Percentiles rank a stretch among this genome's conserved stretches.
Evolutionary conservation across 2,797 vertebrate species (phyloP).

Genomic region (Brachyrhaphis roseni): DNA sequence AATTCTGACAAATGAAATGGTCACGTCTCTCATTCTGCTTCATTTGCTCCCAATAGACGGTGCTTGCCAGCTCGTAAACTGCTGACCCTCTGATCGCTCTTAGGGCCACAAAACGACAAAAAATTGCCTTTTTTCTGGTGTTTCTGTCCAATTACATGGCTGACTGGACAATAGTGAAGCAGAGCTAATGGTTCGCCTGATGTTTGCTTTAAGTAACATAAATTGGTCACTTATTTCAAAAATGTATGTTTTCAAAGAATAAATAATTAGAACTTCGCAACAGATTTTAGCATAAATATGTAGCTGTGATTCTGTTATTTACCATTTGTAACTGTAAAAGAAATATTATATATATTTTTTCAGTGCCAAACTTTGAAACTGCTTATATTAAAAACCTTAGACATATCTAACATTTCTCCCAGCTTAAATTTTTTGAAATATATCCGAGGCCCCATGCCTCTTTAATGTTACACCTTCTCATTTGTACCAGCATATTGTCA

Average conservation of each 20-base stretch:
- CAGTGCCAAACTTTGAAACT: neutral
- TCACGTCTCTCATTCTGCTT: neutral
- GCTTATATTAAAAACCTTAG: neutral
- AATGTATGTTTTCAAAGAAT: neutral
- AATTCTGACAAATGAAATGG: neutral
- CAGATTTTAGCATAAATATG: too few relatives aligned
- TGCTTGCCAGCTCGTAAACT: neutral
- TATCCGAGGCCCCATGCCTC: neutral
- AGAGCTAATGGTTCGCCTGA: neutral
- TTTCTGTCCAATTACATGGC: neutral
- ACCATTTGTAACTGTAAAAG: neutral
- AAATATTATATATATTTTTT: neutral
- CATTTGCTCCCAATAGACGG: neutral
- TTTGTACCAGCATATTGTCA: constrained; percentile 13
- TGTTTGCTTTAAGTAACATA: neutral
- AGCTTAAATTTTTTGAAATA: neutral
- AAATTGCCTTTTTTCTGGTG: neutral
- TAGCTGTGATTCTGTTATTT: neutral
- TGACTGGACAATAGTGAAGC: neutral
- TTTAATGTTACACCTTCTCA: neutral
- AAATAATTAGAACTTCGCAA: neutral
- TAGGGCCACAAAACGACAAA: neutral
- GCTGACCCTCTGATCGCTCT: neutral
- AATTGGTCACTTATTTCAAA: neutral
- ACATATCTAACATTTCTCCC: neutral